These are phyloP conservation scores for Erithacus rubecula DNA, from an alignment of 2,797 vertebrate species.

Conservation along the genomic window DNA sequence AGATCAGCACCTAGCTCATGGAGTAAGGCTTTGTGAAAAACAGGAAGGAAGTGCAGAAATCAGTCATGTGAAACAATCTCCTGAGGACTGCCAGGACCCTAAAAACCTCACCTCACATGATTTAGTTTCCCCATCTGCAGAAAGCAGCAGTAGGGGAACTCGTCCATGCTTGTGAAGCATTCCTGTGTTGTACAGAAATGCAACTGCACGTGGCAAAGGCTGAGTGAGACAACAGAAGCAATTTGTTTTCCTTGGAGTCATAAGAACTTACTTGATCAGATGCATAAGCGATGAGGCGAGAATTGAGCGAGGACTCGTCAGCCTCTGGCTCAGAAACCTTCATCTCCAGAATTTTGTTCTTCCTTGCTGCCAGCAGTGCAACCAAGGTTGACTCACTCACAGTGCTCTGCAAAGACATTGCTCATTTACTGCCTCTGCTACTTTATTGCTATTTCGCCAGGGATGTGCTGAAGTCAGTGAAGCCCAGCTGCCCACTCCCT, in stretches of 20 bases:
- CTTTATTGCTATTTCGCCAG: background rate
- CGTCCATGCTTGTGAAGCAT: background rate
- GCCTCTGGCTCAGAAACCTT: slow-evolving; percentile 73
- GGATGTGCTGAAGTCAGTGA: background rate
- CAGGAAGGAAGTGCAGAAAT: background rate
- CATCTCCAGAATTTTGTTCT: slow-evolving; percentile 88
- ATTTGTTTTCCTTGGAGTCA: background rate
- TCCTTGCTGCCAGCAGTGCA: slow-evolving; percentile 91
- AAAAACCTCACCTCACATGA: background rate
- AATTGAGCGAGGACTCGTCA: slow-evolving; percentile 87
- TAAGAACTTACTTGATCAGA: slow-evolving; percentile 86
- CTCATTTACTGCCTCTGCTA: background rate
- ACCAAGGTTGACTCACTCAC: slow-evolving; percentile 94
- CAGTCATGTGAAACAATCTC: background rate
- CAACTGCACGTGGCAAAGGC: background rate
- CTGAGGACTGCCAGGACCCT: background rate
- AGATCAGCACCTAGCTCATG: background rate
- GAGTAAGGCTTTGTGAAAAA: background rate
- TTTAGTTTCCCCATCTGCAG: background rate
- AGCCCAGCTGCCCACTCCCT: background rate
- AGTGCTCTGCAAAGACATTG: slow-evolving; percentile 80
- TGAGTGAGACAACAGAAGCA: background rate
- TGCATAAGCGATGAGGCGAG: slow-evolving; percentile 87
- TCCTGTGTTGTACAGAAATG: background rate
- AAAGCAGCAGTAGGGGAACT: background rate